phyloP scores from a whole-genome alignment of 30 jellyfish, hydroid and myxozoan genomes.

The Haliclystus octoradiatus region DNA sequence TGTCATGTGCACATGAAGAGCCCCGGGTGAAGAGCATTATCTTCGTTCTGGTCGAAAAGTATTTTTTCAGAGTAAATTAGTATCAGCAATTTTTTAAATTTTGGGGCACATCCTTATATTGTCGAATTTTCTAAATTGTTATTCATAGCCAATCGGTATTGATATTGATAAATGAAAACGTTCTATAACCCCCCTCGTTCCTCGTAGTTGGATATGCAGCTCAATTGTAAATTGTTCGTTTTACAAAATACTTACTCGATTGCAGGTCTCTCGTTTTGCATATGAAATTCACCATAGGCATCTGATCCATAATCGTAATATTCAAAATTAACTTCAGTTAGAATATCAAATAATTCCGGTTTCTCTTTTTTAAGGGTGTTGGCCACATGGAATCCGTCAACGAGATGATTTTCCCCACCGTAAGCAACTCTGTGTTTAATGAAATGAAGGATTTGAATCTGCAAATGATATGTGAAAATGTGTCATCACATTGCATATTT shows the following conservation, averaged over 20 bases:
- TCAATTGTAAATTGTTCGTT: neutral
- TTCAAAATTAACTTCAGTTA: constrained; percentile 35
- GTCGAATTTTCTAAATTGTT: no score
- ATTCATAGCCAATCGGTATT: no score
- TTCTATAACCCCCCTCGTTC: no score
- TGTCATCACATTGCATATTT: no score
- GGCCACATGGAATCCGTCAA: constrained; percentile 54
- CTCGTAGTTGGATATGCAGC: neutral
- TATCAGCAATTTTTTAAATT: no score
- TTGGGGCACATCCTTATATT: no score
- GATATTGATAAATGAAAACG: no score
- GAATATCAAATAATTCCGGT: constrained; percentile 54
- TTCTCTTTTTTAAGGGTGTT: constrained; percentile 15
- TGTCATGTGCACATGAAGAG: no score
- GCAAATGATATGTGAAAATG: neutral
- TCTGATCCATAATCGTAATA: constrained; percentile 56
- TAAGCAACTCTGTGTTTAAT: constrained; percentile 36
- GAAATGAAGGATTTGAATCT: constrained; percentile 69
- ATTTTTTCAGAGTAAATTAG: no score
- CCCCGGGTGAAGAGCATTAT: no score
- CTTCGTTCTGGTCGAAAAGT: no score
- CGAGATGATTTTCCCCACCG: constrained; percentile 62
- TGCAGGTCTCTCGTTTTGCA: constrained; percentile 47
- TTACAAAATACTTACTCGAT: constrained; percentile 43
- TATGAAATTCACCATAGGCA: constrained; percentile 39